These are phyloP conservation scores for Noctua fimbriata DNA, from an alignment of 2,888 invertebrate genomes.

Conservation along the genomic window DNA sequence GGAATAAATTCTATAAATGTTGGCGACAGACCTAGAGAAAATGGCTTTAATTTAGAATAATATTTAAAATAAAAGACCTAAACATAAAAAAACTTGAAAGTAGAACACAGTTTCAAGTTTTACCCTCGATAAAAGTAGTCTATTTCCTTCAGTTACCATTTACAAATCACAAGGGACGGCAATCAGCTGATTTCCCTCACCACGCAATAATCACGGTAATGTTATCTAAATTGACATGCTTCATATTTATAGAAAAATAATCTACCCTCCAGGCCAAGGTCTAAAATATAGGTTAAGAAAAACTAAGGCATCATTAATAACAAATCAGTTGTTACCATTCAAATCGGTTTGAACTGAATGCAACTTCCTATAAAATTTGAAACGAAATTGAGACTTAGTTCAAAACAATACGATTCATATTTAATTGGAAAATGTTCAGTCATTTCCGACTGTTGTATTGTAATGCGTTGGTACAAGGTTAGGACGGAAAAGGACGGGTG, in stretches of 20 bases:
- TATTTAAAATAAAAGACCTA: background rate
- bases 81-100: background rate
- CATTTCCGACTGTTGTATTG: constrained; percentile 87
- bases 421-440: constrained; percentile 77
- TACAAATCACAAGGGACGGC: background rate
- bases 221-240: constrained; percentile 25
- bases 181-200: constrained; percentile 13
- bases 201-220: constrained; percentile 42
- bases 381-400: constrained; percentile 69
- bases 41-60: background rate
- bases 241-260: constrained; percentile 58
- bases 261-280: constrained; percentile 77
- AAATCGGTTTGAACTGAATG: constrained; percentile 80
- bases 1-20: background rate
- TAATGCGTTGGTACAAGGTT: constrained; percentile 85
- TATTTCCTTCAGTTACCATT: background rate
- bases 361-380: constrained; percentile 70
- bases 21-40: background rate
- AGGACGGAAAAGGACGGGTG: constrained; percentile 74
- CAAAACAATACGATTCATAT: constrained; percentile 75
- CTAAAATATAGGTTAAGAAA: constrained; percentile 80
- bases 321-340: constrained; percentile 78
- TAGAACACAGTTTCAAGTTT: background rate
- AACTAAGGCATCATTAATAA: constrained; percentile 81
- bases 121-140: background rate